These are phyloP conservation scores for Eristalinus aeneus DNA, from an alignment of 2,888 invertebrate genomes.

Conservation along the genomic window DNA sequence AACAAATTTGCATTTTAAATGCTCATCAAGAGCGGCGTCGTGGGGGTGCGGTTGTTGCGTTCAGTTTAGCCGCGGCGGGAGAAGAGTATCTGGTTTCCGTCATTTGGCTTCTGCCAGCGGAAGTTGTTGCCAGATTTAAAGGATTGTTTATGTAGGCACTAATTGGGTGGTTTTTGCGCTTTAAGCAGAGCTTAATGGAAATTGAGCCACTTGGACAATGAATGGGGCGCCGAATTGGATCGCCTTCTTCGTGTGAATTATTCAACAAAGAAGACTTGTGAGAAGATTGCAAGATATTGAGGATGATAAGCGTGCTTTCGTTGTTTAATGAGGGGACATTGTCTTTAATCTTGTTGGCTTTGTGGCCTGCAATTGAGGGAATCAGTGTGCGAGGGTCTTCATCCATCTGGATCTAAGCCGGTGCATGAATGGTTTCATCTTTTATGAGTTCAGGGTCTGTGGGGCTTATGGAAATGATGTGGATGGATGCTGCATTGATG, in stretches of 20 bases:
- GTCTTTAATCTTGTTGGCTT: no score
- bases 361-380: no score
- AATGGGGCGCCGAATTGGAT: background rate
- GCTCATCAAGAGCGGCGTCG: background rate
- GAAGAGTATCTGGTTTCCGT: background rate
- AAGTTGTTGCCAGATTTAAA: slow-evolving; percentile 8
- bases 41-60: background rate
- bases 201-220: background rate
- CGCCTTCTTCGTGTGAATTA: background rate
- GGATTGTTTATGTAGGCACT: background rate
- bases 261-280: background rate
- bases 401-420: no score
- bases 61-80: background rate
- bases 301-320: no score
- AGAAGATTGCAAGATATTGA: no score
- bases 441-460: no score
- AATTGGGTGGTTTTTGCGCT: background rate
- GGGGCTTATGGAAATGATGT: no score
- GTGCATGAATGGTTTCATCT: no score
- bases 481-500: no score
- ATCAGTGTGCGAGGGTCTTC: no score
- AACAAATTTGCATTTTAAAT: slow-evolving; percentile 25
- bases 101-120: background rate
- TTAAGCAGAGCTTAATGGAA: background rate
- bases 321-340: no score